Conservation (phyloP, 2,888 invertebrate species). For the Mellilla xanthometata region DNA sequence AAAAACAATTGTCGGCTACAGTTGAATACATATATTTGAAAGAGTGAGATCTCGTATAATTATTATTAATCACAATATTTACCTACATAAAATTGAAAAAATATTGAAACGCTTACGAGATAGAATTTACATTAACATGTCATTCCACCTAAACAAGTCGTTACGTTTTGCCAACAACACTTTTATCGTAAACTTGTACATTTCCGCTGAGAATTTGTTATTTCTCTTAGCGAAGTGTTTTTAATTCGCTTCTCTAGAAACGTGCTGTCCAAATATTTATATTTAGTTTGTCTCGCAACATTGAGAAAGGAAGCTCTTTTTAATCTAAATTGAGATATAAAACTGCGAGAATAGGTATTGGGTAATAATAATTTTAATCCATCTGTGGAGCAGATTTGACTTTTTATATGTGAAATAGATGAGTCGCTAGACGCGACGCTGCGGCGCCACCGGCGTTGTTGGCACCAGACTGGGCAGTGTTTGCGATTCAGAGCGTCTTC, state of each 20-base stretch:
- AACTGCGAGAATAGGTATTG: slow-evolving; percentile 1
- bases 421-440: slow-evolving; percentile 53
- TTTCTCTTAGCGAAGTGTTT: slow-evolving; percentile 15
- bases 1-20: too few species aligned
- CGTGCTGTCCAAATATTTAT: slow-evolving; percentile 26
- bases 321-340: slow-evolving; percentile 13
- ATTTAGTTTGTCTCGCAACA: not conserved
- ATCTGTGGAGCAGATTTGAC: slow-evolving; percentile 27
- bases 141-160: slow-evolving; percentile 12
- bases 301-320: not conserved
- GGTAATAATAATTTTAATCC: slow-evolving; percentile 1
- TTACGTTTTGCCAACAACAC: slow-evolving; percentile 13
- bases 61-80: too few species aligned
- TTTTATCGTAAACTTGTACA: slow-evolving; percentile 16
- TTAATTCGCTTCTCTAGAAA: slow-evolving; percentile 20
- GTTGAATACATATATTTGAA: too few species aligned
- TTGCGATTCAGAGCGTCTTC: slow-evolving; percentile 73
- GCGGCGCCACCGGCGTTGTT: slow-evolving; percentile 66
- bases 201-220: slow-evolving; percentile 10
- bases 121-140: slow-evolving; percentile 12
- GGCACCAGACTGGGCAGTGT: slow-evolving; percentile 66
- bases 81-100: not conserved
- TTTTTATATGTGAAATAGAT: slow-evolving; percentile 61
- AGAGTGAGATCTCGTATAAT: too few species aligned
- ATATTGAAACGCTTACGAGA: not conserved